phyloP scores from a whole-genome alignment of 2,797 vertebrate genomes.

The Enteromius fasciolatus region DNA sequence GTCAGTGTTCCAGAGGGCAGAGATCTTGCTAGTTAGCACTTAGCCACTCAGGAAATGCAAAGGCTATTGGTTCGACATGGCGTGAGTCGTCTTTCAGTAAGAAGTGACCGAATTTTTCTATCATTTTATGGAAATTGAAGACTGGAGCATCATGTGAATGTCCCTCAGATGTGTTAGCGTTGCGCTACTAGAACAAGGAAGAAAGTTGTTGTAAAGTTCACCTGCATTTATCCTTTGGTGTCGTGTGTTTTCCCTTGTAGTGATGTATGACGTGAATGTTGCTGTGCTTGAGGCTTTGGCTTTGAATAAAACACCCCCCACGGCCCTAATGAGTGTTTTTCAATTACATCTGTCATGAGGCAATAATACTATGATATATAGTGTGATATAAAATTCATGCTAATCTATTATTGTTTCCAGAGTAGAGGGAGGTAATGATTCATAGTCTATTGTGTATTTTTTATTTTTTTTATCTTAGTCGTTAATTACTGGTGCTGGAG shows the following conservation, averaged over 20 bases:
- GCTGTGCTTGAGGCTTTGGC: constrained; percentile 53
- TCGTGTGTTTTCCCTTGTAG: constrained; percentile 43
- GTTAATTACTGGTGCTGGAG: constrained; percentile 48
- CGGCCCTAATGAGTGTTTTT: constrained; percentile 99
- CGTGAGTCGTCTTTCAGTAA: constrained; percentile 36
- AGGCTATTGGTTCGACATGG: constrained; percentile 12
- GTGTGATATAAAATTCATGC: constrained; percentile 98
- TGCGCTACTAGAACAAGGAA: neutral
- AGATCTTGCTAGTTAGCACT: constrained; percentile 25
- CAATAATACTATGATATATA: constrained; percentile 99
- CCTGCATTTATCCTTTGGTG: constrained; percentile 69
- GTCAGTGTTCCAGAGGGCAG: constrained; percentile 34
- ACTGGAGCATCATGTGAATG: neutral
- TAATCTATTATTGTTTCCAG: constrained; percentile 88
- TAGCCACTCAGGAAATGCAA: constrained; percentile 26
- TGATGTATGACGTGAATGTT: constrained; percentile 54
- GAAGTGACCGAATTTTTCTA: neutral
- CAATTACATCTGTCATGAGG: constrained; percentile 98
- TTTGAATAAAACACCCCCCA: constrained; percentile 91
- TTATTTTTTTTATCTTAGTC: constrained; percentile 16
- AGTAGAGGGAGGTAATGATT: constrained; percentile 61
- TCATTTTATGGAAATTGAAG: neutral
- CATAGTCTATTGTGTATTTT: constrained; percentile 37
- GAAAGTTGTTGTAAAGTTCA: constrained; percentile 68
- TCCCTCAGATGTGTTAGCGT: constrained; percentile 6